Evolutionary conservation across 2,113 vertebrate species (phyloP), one percentile per base, ranked within the genome.

Genomic region (Leucosticte australis): DNA sequence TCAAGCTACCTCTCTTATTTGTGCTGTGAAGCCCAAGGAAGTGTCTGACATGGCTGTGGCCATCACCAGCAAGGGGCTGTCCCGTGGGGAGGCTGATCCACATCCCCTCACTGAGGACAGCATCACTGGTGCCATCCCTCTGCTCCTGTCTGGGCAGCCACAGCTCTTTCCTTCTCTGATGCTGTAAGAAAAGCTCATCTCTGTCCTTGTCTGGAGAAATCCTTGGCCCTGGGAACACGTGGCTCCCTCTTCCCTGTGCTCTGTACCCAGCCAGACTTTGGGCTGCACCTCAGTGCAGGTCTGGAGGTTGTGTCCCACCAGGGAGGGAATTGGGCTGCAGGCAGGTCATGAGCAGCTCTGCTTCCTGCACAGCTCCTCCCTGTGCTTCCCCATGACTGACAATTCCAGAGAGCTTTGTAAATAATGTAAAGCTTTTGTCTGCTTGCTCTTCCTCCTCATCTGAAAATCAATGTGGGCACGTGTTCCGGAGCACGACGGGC

Each of bases 341-440:
- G 56, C 10, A 24, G 55, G n/a, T 11, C 19, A 47, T 3, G 52
- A 86, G 56, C 2, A 4, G 7, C 67, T 8, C 17, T 31, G 44
- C 67, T 0, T 1, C 81, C 76, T 2, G 1, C 52, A 7, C 0
- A 0, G 55, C 73, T 59, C 77, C 65, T 56, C 71, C 77, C 62
- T 2, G 5, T 15, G 71, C 88, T 71, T 83, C 57, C 82, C 78
- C 13, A 1, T 13, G 86, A 81, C 76, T 96, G 91, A 68, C 83
- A 67, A 10, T 47, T 79, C 89, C 81, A 33, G 73, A 35, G 94
- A 75, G 91, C 62, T 77, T 31, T 84, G 94, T 96, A 94, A 97
- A 97, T 95, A 95, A 95, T 87, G 83, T 70, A 93, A 52, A 2
- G 20, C 83, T 75, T 93, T 68, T 87, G 71, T 90, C 91, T 83